These are phyloP conservation scores for Lepidurus apus DNA, from an alignment of 1,140 invertebrate species.

Conservation along the genomic window DNA sequence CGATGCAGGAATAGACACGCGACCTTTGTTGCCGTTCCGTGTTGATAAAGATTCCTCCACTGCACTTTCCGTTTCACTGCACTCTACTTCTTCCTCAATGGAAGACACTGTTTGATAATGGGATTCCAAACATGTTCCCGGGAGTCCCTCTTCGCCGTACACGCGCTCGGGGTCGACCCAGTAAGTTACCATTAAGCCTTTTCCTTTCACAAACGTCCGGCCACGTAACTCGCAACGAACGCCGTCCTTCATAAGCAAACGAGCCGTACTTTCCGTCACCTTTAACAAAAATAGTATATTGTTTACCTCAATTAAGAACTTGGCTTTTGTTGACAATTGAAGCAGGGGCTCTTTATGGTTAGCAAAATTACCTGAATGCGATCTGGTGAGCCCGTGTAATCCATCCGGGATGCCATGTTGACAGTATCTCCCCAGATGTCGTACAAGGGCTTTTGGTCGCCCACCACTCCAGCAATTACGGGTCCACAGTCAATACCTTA, in stretches of 20 bases:
- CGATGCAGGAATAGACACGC: not conserved
- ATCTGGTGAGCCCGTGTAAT: slow-evolving; percentile 69
- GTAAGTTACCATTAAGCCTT: slow-evolving; percentile 53
- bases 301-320: too few species aligned
- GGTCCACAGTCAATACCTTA: slow-evolving; percentile 64
- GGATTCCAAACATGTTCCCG: not conserved
- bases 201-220: slow-evolving; percentile 67
- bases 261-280: slow-evolving; percentile 67
- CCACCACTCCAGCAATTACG: slow-evolving; percentile 85
- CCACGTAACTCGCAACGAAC: slow-evolving; percentile 64
- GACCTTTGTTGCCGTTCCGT: not conserved
- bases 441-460: slow-evolving; percentile 77
- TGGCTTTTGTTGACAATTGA: too few species aligned
- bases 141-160: not conserved
- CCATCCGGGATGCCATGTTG: slow-evolving; percentile 90
- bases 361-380: slow-evolving; percentile 62
- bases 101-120: not conserved
- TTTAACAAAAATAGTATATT: slow-evolving; percentile 39
- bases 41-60: not conserved
- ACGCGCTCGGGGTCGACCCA: slow-evolving; percentile 22
- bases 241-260: slow-evolving; percentile 59
- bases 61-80: slow-evolving; percentile 8
- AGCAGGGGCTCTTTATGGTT: too few species aligned
- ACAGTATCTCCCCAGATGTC: slow-evolving; percentile 94
- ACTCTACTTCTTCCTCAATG: not conserved